phyloP scores from a whole-genome alignment of 2,888 invertebrate species.

The Sinodicranocentrus sp. region DNA sequence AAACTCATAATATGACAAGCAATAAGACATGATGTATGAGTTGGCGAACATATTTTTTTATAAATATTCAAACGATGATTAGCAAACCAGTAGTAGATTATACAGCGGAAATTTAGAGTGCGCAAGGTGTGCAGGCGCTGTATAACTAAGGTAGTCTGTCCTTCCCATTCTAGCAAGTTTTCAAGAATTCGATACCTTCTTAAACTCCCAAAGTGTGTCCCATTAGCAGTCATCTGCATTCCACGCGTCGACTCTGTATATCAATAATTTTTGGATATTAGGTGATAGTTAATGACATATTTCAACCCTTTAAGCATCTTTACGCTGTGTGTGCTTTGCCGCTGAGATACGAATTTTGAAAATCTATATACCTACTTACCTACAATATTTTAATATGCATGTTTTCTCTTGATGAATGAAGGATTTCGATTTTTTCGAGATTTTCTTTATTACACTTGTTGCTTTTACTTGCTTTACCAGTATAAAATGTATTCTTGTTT shows the following conservation, averaged over 20 bases:
- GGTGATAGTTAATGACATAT: conserved; percentile 67
- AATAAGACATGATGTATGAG: conserved; percentile 34
- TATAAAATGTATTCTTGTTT: too few species aligned
- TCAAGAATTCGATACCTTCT: conserved; percentile 41
- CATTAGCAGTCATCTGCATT: conserved; percentile 65
- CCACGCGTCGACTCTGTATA: conserved; percentile 58
- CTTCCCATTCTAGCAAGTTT: conserved; percentile 20
- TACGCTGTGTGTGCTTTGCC: conserved; percentile 22
- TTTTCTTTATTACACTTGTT: too few species aligned
- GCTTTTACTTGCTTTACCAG: too few species aligned
- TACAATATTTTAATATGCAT: not conserved
- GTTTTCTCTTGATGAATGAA: conserved; percentile 22
- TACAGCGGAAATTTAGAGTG: not conserved
- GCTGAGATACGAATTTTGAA: conserved; percentile 19
- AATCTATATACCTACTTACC: conserved; percentile 8
- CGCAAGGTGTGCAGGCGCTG: not conserved
- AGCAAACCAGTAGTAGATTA: conserved; percentile 35
- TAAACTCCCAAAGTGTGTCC: conserved; percentile 48
- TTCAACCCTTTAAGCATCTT: conserved; percentile 46
- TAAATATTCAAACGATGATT: conserved; percentile 27
- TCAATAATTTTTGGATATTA: conserved; percentile 57
- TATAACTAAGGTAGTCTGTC: conserved; percentile 24
- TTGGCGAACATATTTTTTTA: conserved; percentile 19
- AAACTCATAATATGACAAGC: conserved; percentile 32
- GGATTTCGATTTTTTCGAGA: not conserved